Evolutionary conservation across 1,140 invertebrate genomes (phyloP), one percentile per base, ranked within the genome.

Genomic region (Lerema accius): DNA sequence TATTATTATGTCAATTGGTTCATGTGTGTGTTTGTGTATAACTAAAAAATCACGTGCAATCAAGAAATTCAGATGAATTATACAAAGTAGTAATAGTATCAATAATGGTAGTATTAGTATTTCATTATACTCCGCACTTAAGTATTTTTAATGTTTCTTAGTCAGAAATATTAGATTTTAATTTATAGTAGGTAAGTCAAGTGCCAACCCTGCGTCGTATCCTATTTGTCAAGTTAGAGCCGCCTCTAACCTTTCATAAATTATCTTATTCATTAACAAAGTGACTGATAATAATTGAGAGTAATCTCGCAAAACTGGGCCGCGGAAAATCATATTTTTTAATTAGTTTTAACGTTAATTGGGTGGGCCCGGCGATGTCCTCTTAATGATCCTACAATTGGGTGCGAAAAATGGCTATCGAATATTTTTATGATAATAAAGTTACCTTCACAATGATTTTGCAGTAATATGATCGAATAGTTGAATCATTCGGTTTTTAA

Each of bases 181-280:
- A n/a, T n/a, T n/a, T n/a, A n/a, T n/a, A n/a, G n/a, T n/a, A n/a
- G n/a, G n/a, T n/a, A n/a, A n/a, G 13, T 4, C 46, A 49, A 15
- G 15, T 23, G 46, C 11, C 46, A 15, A 49, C 23, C 23, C 46
- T 11, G 14, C 19, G 45, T n/a, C 42, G 19, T 10, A 58, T 40
- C 56, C 19, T 40, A 51, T 60, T 60, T 45, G 42, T 59, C 55
- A 60, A 45, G 26, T 28, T 14, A 11, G 39, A 14, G 32, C 23
- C 63, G 55, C 58, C 50, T 55, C 51, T 46, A 60, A 60, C 63
- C 51, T 60, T 53, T 50, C 56, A 60, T 60, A 59, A 69, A 64
- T 71, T 61, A 60, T 48, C 56, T 67, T 64, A 65, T 66, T 73
- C 68, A 73, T 73, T 68, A 70, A 70, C 70, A 67, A 63, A 64